A percentile compares a stretch with the other conserved stretches of the same genome.
Evolutionary conservation across 2,113 vertebrate genomes (phyloP).

Genomic region (Xyrauchen texanus): DNA sequence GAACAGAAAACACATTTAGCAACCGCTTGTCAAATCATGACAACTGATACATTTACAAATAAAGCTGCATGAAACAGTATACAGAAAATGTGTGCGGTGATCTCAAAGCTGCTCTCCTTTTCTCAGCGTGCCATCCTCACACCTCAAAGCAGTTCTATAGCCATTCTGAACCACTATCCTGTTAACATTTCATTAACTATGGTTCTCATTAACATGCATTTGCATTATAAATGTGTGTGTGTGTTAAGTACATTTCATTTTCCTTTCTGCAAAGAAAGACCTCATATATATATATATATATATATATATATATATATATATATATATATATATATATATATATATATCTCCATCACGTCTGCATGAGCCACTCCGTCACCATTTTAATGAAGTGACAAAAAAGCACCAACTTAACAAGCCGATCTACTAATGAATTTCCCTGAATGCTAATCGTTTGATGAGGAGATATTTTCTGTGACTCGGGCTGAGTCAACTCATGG

Average conservation of each 20-base stretch:
- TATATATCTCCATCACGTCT: slow-evolving; percentile 21
- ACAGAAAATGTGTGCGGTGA: neutral
- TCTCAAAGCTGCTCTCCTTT: neutral
- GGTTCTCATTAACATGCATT: slow-evolving; percentile 44
- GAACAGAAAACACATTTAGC: no score
- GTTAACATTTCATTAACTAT: slow-evolving; percentile 49
- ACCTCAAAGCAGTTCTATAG: slow-evolving; percentile 31
- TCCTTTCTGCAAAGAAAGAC: neutral
- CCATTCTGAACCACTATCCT: slow-evolving; percentile 14
- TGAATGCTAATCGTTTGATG: neutral
- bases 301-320: no score
- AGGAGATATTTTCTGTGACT: neutral
- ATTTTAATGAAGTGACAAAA: slow-evolving; percentile 15
- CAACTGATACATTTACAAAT: neutral
- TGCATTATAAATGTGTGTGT: slow-evolving; percentile 24
- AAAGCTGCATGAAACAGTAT: neutral
- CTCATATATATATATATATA: slow-evolving; percentile 6
- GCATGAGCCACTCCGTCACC: neutral
- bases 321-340: no score
- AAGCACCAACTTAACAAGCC: slow-evolving; percentile 1
- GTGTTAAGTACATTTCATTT: neutral
- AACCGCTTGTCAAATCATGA: neutral
- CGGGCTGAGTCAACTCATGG: neutral
- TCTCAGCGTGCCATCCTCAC: neutral
- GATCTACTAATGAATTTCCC: neutral